A percentile compares a stretch with the other conserved stretches of the same genome.
Conservation (phyloP, 2,113 vertebrate species). For the Thymallus thymallus region DNA sequence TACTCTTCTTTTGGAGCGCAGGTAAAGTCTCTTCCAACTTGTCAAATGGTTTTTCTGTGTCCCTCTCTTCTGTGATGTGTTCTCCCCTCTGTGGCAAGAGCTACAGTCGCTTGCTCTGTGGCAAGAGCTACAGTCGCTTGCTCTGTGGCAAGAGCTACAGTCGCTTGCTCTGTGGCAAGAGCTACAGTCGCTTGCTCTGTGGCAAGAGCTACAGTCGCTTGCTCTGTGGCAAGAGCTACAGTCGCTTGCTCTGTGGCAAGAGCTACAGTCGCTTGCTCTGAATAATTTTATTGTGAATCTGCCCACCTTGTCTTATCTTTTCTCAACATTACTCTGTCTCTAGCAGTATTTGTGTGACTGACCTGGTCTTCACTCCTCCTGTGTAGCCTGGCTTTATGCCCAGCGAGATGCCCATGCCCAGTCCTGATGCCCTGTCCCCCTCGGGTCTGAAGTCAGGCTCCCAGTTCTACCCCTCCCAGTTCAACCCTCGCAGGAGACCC, state of each 20-base stretch:
- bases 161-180: neutral
- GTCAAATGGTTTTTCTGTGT: neutral
- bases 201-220: neutral
- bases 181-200: neutral
- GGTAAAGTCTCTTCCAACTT: conserved; percentile 45
- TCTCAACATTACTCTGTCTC: neutral
- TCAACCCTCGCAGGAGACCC: conserved; percentile 77
- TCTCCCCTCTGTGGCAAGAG: neutral
- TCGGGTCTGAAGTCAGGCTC: conserved; percentile 80
- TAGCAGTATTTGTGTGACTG: neutral
- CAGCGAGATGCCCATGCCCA: conserved; percentile 82
- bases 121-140: neutral
- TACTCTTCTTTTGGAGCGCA: conserved; percentile 86
- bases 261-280: neutral
- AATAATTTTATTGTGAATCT: neutral
- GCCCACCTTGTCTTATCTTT: neutral
- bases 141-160: neutral
- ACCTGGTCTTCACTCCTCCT: neutral
- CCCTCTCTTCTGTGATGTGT: no score
- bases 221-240: neutral
- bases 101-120: neutral
- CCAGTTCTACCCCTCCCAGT: conserved; percentile 80
- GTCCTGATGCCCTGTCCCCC: conserved; percentile 82
- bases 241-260: neutral
- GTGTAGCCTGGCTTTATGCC: conserved; percentile 82